Evolutionary conservation across 1,140 invertebrate genomes (phyloP).

Genomic region (Bombus affinis): DNA sequence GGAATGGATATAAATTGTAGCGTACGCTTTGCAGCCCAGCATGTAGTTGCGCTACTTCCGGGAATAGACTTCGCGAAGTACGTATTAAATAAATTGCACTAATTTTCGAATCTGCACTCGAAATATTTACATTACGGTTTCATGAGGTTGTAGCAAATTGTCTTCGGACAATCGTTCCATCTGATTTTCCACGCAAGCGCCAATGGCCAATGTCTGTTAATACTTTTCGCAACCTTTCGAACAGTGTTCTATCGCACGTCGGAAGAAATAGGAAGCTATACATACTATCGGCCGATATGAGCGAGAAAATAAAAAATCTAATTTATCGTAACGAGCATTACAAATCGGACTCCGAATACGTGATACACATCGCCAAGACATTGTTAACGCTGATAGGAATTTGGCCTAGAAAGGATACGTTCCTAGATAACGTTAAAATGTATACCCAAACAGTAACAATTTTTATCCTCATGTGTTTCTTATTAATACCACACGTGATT

Average conservation of each 20-base stretch:
- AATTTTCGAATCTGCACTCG: background rate
- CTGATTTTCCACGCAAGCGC: constrained; percentile 40
- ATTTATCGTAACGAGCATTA: constrained; percentile 65
- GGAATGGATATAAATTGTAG: background rate
- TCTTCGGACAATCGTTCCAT: background rate
- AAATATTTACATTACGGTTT: background rate
- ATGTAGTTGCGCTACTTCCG: too few relatives aligned
- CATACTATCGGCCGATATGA: background rate
- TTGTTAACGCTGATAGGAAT: constrained; percentile 75
- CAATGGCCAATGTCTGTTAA: background rate
- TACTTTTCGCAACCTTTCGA: too few relatives aligned
- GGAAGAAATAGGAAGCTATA: background rate
- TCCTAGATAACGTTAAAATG: constrained; percentile 47
- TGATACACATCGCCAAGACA: constrained; percentile 67
- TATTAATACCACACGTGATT: constrained; percentile 73
- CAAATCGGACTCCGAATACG: constrained; percentile 68
- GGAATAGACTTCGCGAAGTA: too few relatives aligned
- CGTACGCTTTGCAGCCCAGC: background rate
- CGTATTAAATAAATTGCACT: background rate
- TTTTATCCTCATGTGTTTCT: constrained; percentile 74
- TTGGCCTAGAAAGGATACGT: constrained; percentile 71
- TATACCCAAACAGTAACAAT: constrained; percentile 64
- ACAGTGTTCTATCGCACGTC: background rate
- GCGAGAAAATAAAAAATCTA: background rate
- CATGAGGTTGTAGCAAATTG: background rate